Conservation (phyloP, 2,797 vertebrate species). For the Eidolon dupreanum region DNA sequence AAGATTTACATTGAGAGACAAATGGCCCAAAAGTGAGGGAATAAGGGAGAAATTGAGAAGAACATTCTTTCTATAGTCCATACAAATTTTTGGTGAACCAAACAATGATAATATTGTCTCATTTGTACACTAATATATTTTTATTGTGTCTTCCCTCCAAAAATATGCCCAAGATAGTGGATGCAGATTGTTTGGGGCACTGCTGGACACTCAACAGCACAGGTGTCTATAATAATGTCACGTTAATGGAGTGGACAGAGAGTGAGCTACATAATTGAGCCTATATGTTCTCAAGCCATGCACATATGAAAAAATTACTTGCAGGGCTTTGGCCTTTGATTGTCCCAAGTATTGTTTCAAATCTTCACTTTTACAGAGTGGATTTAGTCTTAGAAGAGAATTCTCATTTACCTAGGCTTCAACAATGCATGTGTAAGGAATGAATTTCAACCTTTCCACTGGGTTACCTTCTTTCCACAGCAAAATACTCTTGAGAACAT, state of each 20-base stretch:
- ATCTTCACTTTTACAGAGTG: not conserved
- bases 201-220: not conserved
- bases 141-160: not conserved
- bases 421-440: not conserved
- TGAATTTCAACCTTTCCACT: not conserved
- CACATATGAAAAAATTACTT: not conserved
- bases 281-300: not conserved
- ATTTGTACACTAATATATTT: not conserved
- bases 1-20: not conserved
- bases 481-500: not conserved
- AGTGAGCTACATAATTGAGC: accelerated
- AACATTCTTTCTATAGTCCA: not conserved
- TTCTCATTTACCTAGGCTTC: not conserved
- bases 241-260: not conserved
- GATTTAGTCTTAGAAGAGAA: not conserved
- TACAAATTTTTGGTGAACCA: not conserved
- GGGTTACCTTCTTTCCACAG: not conserved
- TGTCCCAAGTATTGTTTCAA: not conserved
- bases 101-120: not conserved
- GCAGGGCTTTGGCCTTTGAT: not conserved
- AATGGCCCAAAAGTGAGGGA: not conserved
- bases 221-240: not conserved
- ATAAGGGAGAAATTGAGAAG: not conserved
- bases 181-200: not conserved
- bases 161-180: too few species aligned